These are phyloP conservation scores for Theristus sp. DNA, from an alignment of 2,888 invertebrate species.

Conservation along the genomic window DNA sequence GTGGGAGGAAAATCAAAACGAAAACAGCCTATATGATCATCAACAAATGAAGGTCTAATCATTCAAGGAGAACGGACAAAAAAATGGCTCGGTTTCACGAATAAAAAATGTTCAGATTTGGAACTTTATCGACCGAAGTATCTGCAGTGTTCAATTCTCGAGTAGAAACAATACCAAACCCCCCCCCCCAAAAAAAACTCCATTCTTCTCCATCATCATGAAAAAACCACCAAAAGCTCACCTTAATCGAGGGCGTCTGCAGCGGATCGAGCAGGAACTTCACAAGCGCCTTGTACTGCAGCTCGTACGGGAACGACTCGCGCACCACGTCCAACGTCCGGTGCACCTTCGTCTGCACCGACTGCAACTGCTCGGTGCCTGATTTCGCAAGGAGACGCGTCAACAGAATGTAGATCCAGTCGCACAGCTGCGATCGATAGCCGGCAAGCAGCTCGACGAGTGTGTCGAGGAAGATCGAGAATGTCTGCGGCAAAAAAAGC, in stretches of 20 bases:
- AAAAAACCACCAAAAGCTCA: too few relatives aligned
- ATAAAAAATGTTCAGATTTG: too few relatives aligned
- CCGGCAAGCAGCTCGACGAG: conserved; percentile 67
- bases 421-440: conserved; percentile 66
- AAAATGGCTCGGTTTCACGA: too few relatives aligned
- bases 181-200: too few relatives aligned
- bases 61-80: too few relatives aligned
- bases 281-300: conserved; percentile 9
- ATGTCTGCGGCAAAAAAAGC: conserved; percentile 40
- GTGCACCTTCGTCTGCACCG: conserved; percentile 59
- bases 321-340: conserved; percentile 28
- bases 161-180: too few relatives aligned
- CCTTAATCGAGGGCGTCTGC: conserved; percentile 11
- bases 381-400: conserved; percentile 58
- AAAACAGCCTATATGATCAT: too few relatives aligned
- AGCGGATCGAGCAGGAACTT: conserved; percentile 11
- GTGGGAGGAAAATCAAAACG: too few relatives aligned
- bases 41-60: too few relatives aligned
- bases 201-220: too few relatives aligned
- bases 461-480: conserved; percentile 76
- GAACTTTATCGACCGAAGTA: too few relatives aligned
- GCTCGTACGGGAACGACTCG: conserved; percentile 9
- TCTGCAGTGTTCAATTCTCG: too few relatives aligned
- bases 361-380: conserved; percentile 72
- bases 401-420: conserved; percentile 79